Conservation (phyloP, 2,888 invertebrate species). For the Margaritifera margaritifera region DNA sequence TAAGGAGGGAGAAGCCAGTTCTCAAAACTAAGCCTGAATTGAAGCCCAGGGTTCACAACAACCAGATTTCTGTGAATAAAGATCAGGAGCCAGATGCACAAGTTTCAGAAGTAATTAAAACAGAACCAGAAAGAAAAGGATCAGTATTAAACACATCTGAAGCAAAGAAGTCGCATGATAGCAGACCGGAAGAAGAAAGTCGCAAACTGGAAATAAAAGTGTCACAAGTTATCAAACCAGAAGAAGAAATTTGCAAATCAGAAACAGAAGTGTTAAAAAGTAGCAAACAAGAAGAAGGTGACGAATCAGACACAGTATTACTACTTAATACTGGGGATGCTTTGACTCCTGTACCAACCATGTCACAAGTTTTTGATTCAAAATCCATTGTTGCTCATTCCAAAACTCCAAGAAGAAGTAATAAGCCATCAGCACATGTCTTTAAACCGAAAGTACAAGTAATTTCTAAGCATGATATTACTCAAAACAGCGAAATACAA, state of each 20-base stretch:
- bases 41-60: slow-evolving; percentile 13
- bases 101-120: slow-evolving; percentile 1
- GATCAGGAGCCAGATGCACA: not conserved
- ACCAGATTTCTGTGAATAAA: not conserved
- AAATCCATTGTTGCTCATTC: slow-evolving; percentile 12
- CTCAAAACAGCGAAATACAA: no score
- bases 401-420: no score
- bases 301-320: no score
- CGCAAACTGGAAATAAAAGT: not conserved
- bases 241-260: not conserved
- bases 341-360: slow-evolving; percentile 15
- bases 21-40: slow-evolving; percentile 25
- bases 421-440: no score
- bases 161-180: slow-evolving; percentile 1
- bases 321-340: not conserved
- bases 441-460: no score
- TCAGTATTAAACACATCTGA: not conserved
- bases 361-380: slow-evolving; percentile 36
- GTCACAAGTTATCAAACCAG: not conserved
- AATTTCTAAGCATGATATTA: no score
- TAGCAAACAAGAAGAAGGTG: no score
- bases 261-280: no score
- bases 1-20: not conserved
- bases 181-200: not conserved
- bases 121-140: slow-evolving; percentile 4